Base-by-base conservation (phyloP, 2,113 vertebrate genomes). In the Salvelinus sp. region DNA sequence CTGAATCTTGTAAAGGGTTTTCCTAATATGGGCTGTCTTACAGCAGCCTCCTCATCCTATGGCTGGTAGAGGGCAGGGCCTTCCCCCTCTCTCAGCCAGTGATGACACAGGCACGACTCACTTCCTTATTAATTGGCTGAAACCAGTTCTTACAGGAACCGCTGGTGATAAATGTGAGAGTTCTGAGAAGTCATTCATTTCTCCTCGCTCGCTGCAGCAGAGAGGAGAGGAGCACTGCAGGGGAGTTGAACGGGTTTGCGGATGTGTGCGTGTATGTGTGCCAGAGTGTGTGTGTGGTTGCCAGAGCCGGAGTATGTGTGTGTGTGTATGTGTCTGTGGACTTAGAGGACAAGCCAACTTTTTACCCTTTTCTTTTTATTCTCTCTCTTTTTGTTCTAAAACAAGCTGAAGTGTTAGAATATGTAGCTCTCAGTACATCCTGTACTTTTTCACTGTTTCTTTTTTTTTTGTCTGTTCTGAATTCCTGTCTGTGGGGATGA, bases 121-220 rank as follows among this genome's bases (percentile, higher is more conserved):
- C 96, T 98, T 98, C 97, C 97, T 96, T 94, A 95, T 96, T 98
- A 96, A 98, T 99, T 96, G 95, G 96, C 95, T 97, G 94, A 97
- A 97, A 97, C 97, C 96, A 98, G 97, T 97, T 98, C 96, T 97
- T 98, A 96, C 97, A 98, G 97, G 97, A 99, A 98, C 96, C 91
- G 94, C 92, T 85, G 93, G 93, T 96, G 97, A 99, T 98, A 98
- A 98, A 99, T 98, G 95, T 95, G 96, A 94, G 95, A 92, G 95
- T 98, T 98, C 96, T 95, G 84, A 95, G 94, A 96, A 98, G 96
- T 98, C 96, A 97, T 97, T 97, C 95, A 97, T 96, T 97, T 95
- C 88, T 92, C 87, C 92, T 91, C 93, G 79, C 81, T 48, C 57
- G 80, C 86, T 82, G 93, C 93, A 74, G 93, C 93, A 73, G 79